Evolutionary conservation across 2,113 vertebrate species (phyloP), one percentile per base, ranked within the genome.

Genomic region (Hypomesus transpacificus): DNA sequence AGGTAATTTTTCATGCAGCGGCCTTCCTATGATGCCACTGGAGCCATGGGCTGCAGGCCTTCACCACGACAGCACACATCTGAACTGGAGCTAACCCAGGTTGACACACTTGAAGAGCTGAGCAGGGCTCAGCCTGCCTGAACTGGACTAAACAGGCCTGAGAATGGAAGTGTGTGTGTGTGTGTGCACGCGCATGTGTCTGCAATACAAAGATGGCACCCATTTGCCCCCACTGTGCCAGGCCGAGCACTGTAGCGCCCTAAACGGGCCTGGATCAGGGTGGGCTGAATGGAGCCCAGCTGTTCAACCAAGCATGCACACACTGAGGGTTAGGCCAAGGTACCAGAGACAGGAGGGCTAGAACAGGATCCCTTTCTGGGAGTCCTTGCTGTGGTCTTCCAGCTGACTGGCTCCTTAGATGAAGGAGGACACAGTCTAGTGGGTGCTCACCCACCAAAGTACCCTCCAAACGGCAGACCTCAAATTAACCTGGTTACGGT

Each of bases 401-500:
- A 56, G 60, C 75, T 46, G 72, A 61, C 61, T 65, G 22, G 34
- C 66, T 72, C 69, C 73, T 86, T 78, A 82, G 72, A 50, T 52
- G 26, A 50, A 75, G 17, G 24, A 67, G 61, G 54, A 78, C 69
- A 73, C 73, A 56, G 78, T 79, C 79, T 76, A 76, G 80, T 79
- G 79, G 66, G 75, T 75, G 70, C 79, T 77, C 75, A 26, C 67
- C 57, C 18, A 68, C 70, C 63, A 74, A 81, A 85, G 78, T 80
- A 62, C 79, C 68, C 66, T 71, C 73, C 74, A 76, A 80, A 85
- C 69, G 78, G 78, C 20, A 34, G 75, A 39, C 68, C 63, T 79
- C 53, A 79, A 85, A 87, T 90, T 74, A 88, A 77, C 79, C 79
- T 78, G 79, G 66, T 59, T 69, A 68, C 61, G 13, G 68, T 71